Percentiles rank a stretch among this genome's conserved stretches.
Conservation (phyloP, 2,797 vertebrate species). For the Cyprinella venusta region DNA sequence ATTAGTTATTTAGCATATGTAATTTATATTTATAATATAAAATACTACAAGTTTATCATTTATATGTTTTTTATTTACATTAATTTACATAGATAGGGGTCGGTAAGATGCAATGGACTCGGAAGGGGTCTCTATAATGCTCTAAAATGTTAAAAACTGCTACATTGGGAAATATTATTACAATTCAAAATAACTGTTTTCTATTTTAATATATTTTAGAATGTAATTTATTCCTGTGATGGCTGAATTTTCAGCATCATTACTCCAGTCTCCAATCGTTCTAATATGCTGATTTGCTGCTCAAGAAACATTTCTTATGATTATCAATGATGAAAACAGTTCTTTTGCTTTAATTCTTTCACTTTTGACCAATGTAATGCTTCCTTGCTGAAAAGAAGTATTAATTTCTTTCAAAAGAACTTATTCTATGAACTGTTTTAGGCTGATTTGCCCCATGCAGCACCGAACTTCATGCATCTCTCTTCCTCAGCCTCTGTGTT, state of each 20-base stretch:
- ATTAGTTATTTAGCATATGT: background rate
- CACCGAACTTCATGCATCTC: background rate
- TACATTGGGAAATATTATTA: background rate
- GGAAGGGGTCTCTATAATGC: background rate
- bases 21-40: background rate
- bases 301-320: background rate
- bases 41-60: background rate
- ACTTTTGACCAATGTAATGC: background rate
- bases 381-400: background rate
- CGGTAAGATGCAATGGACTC: too few species aligned
- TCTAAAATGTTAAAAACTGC: background rate
- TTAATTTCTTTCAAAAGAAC: background rate
- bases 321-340: background rate
- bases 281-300: background rate
- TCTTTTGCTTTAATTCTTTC: background rate
- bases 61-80: background rate
- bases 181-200: background rate
- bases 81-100: background rate
- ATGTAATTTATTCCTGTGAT: background rate
- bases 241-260: background rate
- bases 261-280: background rate
- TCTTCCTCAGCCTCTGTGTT: conserved; percentile 15
- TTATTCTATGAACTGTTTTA: background rate
- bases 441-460: conserved; percentile 2
- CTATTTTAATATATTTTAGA: background rate